These are phyloP conservation scores for Rutpela maculata DNA, from an alignment of 2,888 invertebrate species.

Conservation along the genomic window DNA sequence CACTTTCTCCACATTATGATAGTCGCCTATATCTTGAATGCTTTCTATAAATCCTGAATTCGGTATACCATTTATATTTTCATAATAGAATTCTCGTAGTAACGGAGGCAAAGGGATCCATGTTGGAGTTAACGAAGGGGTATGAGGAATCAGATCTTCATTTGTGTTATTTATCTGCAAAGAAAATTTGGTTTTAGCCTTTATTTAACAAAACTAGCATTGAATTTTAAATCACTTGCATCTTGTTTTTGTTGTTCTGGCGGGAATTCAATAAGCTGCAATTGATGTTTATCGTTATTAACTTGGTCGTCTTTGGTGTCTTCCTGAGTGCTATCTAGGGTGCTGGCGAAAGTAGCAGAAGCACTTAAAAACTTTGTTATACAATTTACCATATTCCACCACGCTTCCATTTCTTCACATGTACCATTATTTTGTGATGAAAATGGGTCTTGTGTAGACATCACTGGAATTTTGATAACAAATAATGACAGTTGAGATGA, in stretches of 20 bases:
- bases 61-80: not conserved
- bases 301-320: not conserved
- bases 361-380: constrained; percentile 36
- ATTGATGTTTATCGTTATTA: not conserved
- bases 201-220: no score
- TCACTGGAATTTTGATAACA: constrained; percentile 34
- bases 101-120: not conserved
- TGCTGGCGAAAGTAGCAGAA: constrained; percentile 22
- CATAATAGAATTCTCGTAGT: not conserved
- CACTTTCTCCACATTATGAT: not conserved
- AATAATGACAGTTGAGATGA: constrained; percentile 28
- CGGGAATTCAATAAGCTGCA: not conserved
- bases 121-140: not conserved
- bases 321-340: constrained; percentile 13
- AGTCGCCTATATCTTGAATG: not conserved
- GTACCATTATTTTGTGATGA: constrained; percentile 15
- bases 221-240: not conserved
- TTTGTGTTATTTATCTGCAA: not conserved
- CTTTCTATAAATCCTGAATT: not conserved
- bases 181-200: not conserved
- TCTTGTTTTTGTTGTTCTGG: not conserved
- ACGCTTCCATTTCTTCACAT: constrained; percentile 32
- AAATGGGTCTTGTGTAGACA: constrained; percentile 22
- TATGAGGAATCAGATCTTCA: not conserved
- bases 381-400: constrained; percentile 38